phyloP scores from a whole-genome alignment of 2,888 invertebrate genomes.

The Pocota personata region DNA sequence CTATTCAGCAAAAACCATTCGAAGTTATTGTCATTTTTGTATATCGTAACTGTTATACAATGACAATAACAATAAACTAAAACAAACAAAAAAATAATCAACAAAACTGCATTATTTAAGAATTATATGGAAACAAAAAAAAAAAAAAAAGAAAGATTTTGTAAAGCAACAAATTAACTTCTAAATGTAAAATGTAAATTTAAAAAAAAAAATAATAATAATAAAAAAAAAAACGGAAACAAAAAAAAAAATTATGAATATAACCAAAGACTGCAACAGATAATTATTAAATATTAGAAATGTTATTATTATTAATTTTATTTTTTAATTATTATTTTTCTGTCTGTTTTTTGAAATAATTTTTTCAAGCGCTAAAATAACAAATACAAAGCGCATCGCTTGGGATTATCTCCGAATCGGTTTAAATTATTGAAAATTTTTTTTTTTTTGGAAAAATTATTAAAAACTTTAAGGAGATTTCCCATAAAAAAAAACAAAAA shows the following conservation, averaged over 20 bases:
- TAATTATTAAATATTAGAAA: slow-evolving; percentile 83
- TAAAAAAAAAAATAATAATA: slow-evolving; percentile 53
- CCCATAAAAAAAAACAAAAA: background rate
- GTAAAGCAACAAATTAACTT: slow-evolving; percentile 58
- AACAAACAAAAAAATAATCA: slow-evolving; percentile 45
- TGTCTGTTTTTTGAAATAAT: slow-evolving; percentile 43
- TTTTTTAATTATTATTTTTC: slow-evolving; percentile 68
- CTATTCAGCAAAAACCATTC: slow-evolving; percentile 70
- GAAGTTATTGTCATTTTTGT: slow-evolving; percentile 72
- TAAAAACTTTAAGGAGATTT: background rate
- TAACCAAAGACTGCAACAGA: slow-evolving; percentile 84
- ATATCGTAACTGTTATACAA: slow-evolving; percentile 74
- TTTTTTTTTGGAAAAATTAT: no score
- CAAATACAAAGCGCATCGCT: slow-evolving; percentile 9
- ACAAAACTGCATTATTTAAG: slow-evolving; percentile 62
- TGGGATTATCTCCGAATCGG: slow-evolving; percentile 8
- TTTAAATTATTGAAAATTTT: background rate
- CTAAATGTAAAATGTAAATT: slow-evolving; percentile 68
- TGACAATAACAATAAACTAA: slow-evolving; percentile 71
- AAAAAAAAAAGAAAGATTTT: slow-evolving; percentile 44
- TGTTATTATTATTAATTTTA: slow-evolving; percentile 78
- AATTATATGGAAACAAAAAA: slow-evolving; percentile 42
- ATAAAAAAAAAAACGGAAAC: slow-evolving; percentile 75
- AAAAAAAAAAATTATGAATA: slow-evolving; percentile 79
- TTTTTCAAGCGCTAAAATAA: slow-evolving; percentile 44